A percentile compares a stretch with the other conserved stretches of the same genome.
phyloP scores from a whole-genome alignment of 2,888 invertebrate species.

The Macaria liturata region DNA sequence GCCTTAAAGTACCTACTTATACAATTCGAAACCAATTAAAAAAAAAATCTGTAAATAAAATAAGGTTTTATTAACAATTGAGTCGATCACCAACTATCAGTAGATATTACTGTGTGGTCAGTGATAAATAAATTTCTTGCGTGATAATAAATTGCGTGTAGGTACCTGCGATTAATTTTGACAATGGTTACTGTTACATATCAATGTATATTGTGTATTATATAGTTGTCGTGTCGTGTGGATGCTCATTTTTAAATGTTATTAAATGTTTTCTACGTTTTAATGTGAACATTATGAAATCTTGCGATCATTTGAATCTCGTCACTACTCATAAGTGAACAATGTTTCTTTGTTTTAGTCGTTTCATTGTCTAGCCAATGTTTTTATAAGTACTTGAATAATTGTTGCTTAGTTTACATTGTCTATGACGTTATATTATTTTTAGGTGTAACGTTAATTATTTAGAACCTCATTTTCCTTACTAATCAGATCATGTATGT shows the following conservation, averaged over 20 bases:
- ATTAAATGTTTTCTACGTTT: constrained; percentile 39
- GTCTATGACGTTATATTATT: constrained; percentile 60
- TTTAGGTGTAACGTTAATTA: constrained; percentile 37
- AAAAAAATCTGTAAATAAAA: too few species aligned
- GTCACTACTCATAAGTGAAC: constrained; percentile 33
- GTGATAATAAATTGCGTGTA: too few species aligned
- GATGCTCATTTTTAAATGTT: constrained; percentile 53
- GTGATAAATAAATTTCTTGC: constrained; percentile 12
- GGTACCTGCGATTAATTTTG: constrained; percentile 44
- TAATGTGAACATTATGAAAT: constrained; percentile 29
- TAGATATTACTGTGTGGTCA: constrained; percentile 37
- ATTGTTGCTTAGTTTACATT: constrained; percentile 68
- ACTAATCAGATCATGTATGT: constrained; percentile 49
- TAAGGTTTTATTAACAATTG: too few species aligned
- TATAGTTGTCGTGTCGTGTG: constrained; percentile 71
- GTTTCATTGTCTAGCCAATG: constrained; percentile 9
- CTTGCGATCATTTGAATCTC: constrained; percentile 46
- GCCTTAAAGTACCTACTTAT: too few species aligned
- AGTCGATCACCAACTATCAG: too few species aligned
- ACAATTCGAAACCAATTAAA: too few species aligned
- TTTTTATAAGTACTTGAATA: constrained; percentile 39
- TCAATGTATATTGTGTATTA: constrained; percentile 62
- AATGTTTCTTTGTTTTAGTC: constrained; percentile 32
- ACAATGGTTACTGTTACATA: constrained; percentile 66
- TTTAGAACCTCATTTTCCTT: constrained; percentile 49